These are phyloP conservation scores for Neomicropteryx cornuta DNA, from an alignment of 1,140 invertebrate species.

Conservation along the genomic window DNA sequence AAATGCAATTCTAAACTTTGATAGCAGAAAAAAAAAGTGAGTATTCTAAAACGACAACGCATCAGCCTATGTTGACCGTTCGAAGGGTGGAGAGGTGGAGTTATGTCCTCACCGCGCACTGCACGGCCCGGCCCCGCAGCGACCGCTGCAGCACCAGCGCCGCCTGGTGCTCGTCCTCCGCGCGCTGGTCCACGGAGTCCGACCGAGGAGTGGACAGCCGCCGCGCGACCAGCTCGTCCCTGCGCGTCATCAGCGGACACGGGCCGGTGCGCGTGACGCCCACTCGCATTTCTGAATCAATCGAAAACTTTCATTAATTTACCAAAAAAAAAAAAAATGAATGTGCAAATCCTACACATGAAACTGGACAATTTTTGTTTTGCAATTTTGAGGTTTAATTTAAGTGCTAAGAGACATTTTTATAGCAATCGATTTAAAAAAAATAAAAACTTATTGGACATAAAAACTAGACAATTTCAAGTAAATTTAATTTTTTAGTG, in stretches of 20 bases:
- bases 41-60: too few relatives aligned
- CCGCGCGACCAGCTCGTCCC: constrained; percentile 10
- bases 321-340: background rate
- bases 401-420: too few relatives aligned
- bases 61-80: too few relatives aligned
- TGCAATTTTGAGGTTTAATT: too few relatives aligned
- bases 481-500: too few relatives aligned
- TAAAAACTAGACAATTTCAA: too few relatives aligned
- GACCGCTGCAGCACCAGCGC: constrained; percentile 51
- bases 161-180: constrained; percentile 45
- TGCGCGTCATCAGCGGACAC: constrained; percentile 21
- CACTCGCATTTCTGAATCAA: constrained; percentile 23
- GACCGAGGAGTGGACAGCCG: constrained; percentile 43
- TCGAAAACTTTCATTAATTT: background rate
- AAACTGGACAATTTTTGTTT: too few relatives aligned
- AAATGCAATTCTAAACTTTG: too few relatives aligned
- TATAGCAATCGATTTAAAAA: too few relatives aligned
- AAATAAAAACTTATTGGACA: too few relatives aligned
- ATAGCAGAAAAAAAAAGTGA: too few relatives aligned
- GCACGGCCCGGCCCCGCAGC: constrained; percentile 53
- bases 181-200: constrained; percentile 34
- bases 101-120: constrained; percentile 57
- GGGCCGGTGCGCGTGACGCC: constrained; percentile 26
- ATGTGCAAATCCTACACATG: constrained; percentile 2
- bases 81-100: too few relatives aligned